Evolutionary conservation across 2,888 invertebrate genomes (phyloP), one percentile per base, ranked within the genome.

Genomic region (Melanostoma scalare): DNA sequence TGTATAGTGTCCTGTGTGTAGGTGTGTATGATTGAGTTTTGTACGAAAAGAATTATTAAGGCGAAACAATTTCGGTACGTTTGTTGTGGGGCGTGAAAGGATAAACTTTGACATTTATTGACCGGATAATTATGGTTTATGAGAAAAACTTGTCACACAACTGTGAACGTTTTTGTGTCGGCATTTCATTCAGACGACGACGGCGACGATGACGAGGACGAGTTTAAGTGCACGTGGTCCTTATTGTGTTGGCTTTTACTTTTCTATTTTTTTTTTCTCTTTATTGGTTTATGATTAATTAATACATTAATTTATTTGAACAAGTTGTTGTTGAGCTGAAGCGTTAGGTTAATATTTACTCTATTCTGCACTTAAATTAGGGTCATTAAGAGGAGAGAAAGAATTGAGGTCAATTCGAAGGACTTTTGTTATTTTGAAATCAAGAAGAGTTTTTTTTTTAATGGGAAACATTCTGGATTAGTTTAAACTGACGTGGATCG

Each of bases 51-150:
- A 68, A 42, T 44, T 53, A 35, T 5, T n/a, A 73, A 58, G 35
- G 56, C 44, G 40, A 56, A 35, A 58, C 36, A 38, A 38, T 46
- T 36, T 71, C 35, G 20, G 44, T 53, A 40, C 48, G 52, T 56
- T 46, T 31, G 65, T 38, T 35, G 9, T 20, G 35, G 63, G 63
- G 76, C 67, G 75, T 65, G 71, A 81, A 72, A 58, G 81, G 73
- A 73, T 82, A 73, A 84, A 74, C 84, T 84, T 78, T 84, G 84
- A 78, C 78, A 84, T 84, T 84, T 84, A 78, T 84, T 84, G 73
- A 78, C 78, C 84, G 71, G 58, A 74, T 84, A 78, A 84, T 84
- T 84, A 84, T 78, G 74, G 78, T 84, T 84, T 78, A 84, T 65
- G 84, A 48, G 42, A 53, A 30, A 69, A 77, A 77, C 73, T 77